These are phyloP conservation scores for Acleris sparsana DNA, from an alignment of 2,888 invertebrate species.

Conservation along the genomic window DNA sequence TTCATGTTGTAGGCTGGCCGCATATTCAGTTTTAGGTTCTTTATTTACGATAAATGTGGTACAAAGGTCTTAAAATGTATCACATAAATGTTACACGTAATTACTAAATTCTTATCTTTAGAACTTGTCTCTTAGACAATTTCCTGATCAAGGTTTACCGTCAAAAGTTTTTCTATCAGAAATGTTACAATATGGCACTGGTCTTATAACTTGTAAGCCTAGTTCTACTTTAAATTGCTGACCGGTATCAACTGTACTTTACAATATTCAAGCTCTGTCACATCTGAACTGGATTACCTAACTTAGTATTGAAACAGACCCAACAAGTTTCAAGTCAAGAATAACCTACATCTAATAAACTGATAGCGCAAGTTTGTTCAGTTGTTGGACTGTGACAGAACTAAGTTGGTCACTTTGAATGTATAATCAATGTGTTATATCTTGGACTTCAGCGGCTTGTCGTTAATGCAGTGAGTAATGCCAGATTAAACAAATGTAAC, in stretches of 20 bases:
- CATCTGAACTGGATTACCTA: conserved; percentile 7
- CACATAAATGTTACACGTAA: too few relatives aligned
- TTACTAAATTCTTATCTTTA: too few relatives aligned
- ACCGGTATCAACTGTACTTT: background rate
- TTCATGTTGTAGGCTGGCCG: background rate
- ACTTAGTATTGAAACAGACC: conserved; percentile 2
- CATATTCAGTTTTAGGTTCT: too few relatives aligned
- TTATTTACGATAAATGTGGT: too few relatives aligned
- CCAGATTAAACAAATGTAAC: background rate
- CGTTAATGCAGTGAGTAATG: background rate
- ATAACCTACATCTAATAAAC: conserved; percentile 26
- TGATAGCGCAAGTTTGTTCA: conserved; percentile 16
- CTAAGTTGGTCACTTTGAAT: conserved; percentile 17
- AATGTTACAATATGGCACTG: too few relatives aligned
- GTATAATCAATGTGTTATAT: conserved; percentile 9
- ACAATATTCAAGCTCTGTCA: background rate
- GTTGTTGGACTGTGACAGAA: conserved; percentile 4
- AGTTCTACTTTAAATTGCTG: background rate
- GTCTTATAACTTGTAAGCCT: background rate
- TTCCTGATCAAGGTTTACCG: too few relatives aligned
- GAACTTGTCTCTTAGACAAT: too few relatives aligned
- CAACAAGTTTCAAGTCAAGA: conserved; percentile 14
- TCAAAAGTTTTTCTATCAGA: too few relatives aligned
- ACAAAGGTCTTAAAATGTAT: too few relatives aligned
- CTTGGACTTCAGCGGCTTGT: conserved; percentile 12